Conservation (phyloP, 1,140 invertebrate genomes). For the Euura saliciscinereae region DNA sequence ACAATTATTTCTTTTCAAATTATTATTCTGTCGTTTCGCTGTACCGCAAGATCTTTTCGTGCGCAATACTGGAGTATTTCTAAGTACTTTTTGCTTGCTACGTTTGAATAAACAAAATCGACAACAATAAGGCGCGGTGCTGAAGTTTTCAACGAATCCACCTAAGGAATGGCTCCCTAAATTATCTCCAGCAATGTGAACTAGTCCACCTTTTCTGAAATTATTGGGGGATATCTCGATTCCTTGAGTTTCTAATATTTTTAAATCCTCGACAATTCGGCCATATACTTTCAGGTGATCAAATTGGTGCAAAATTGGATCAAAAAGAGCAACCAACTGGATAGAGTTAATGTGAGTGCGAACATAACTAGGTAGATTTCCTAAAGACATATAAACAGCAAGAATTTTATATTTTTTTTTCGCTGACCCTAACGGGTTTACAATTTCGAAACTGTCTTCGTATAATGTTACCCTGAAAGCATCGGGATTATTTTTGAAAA, state of each 20-base stretch:
- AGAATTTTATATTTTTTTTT: constrained; percentile 45
- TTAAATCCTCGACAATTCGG: constrained; percentile 41
- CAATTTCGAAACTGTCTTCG: constrained; percentile 47
- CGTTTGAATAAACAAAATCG: constrained; percentile 31
- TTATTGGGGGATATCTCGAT: constrained; percentile 25
- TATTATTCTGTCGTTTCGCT: too few relatives aligned
- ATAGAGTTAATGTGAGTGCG: constrained; percentile 38
- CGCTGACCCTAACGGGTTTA: constrained; percentile 43
- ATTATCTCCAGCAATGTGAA: constrained; percentile 42
- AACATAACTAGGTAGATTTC: constrained; percentile 31
- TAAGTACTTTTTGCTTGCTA: background rate
- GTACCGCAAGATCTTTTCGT: too few relatives aligned
- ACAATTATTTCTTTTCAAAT: too few relatives aligned
- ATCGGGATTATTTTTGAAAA: constrained; percentile 38
- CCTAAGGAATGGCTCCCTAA: constrained; percentile 36
- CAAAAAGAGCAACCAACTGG: constrained; percentile 17
- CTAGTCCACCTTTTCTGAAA: constrained; percentile 33
- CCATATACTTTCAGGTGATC: constrained; percentile 29
- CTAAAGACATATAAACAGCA: constrained; percentile 45
- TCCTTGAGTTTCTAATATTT: constrained; percentile 34
- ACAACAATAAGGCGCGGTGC: constrained; percentile 34
- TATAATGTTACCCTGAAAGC: constrained; percentile 43
- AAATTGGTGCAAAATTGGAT: too few relatives aligned
- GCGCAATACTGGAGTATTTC: too few relatives aligned
- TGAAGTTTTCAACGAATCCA: constrained; percentile 39